phyloP scores from a whole-genome alignment of 92 coral and sea anemone genomes.

The Siderastrea radians region DNA sequence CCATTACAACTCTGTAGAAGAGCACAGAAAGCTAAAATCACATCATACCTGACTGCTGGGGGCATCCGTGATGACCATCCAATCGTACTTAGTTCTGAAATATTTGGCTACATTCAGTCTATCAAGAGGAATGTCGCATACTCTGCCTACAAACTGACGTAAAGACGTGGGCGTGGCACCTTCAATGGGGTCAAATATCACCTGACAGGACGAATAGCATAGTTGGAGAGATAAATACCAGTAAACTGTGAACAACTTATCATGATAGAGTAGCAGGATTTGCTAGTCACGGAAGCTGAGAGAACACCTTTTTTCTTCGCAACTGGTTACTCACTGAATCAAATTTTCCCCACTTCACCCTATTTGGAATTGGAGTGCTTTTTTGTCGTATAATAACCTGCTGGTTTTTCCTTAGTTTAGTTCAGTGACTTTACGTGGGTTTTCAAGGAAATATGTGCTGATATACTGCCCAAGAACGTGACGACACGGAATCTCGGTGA shows the following conservation, averaged over 20 bases:
- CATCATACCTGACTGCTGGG: conserved; percentile 11
- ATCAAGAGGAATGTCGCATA: conserved; percentile 51
- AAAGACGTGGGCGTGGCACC: conserved; percentile 81
- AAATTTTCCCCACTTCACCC: too few relatives aligned
- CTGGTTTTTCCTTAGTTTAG: too few relatives aligned
- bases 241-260: not conserved
- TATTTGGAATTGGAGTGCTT: too few relatives aligned
- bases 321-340: too few relatives aligned
- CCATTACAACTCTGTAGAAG: not conserved
- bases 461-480: too few relatives aligned
- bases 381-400: too few relatives aligned
- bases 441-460: too few relatives aligned
- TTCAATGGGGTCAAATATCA: conserved; percentile 78
- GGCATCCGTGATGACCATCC: conserved; percentile 63
- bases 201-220: conserved; percentile 21
- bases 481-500: too few relatives aligned
- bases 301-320: too few relatives aligned
- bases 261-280: not conserved
- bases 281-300: too few relatives aligned
- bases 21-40: not conserved
- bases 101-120: conserved; percentile 77
- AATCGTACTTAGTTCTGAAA: conserved; percentile 72
- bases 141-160: conserved; percentile 59
- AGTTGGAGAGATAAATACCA: not conserved
- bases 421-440: too few relatives aligned